Evolutionary conservation across 2,888 invertebrate genomes (phyloP).

Genomic region (Xanthia icteritia): DNA sequence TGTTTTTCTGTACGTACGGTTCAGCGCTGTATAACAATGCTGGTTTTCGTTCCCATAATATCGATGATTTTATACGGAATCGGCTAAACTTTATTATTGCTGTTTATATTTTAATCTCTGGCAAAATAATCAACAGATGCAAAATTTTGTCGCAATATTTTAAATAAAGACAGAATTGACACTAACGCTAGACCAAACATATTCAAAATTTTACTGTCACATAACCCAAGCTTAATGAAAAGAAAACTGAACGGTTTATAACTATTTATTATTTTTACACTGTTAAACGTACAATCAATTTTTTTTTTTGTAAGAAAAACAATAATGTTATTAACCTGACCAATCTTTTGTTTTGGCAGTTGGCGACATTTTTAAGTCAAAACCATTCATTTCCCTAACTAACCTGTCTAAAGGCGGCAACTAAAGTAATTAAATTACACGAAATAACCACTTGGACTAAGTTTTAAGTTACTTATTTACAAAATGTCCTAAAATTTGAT

Average conservation of each 20-base stretch:
- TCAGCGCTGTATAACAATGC: too few species aligned
- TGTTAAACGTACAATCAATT: background rate
- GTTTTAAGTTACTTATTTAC: background rate
- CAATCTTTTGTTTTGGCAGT: conserved; percentile 1
- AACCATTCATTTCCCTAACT: background rate
- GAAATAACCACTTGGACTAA: conserved; percentile 12
- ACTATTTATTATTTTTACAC: background rate
- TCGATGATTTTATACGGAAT: background rate
- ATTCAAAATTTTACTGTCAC: background rate
- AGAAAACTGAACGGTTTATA: conserved; percentile 3
- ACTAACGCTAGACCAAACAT: background rate
- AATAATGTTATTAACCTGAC: background rate
- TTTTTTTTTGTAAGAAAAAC: conserved; percentile 3
- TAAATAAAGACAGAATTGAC: background rate
- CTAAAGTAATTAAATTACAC: conserved; percentile 3
- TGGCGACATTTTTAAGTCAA: background rate
- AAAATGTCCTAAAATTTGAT: conserved; percentile 19
- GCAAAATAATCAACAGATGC: background rate
- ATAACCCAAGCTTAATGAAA: conserved; percentile 7
- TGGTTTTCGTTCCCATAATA: background rate
- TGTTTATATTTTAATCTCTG: background rate
- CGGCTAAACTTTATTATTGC: background rate
- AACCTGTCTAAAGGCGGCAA: background rate
- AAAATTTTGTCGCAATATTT: background rate
- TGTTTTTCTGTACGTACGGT: background rate